Evolutionary conservation across 2,888 invertebrate genomes (phyloP), one percentile per base, ranked within the genome.

Genomic region (Idaea aversata): DNA sequence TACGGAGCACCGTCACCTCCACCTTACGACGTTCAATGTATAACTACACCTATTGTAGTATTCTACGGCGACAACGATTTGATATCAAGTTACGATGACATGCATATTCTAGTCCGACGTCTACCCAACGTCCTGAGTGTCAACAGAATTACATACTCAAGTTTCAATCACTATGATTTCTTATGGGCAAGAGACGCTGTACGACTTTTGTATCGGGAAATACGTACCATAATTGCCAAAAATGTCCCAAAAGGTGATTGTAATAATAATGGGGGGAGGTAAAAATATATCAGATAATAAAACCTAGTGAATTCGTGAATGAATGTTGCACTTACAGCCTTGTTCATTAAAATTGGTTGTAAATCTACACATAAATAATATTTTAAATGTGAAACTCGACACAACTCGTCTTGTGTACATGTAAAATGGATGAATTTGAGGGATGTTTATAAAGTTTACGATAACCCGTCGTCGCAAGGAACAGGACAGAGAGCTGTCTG

Each of bases 121-220:
- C 63, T 82, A 16, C 71, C 72, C 3, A 78, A 82, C 59, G 71
- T 77, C 15, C 65, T 72, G n/a, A 75, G 74, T 36, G 61, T 65
- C 57, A 73, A 72, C 61, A 58, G 16, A 2, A 70, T 77, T 4
- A 73, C 75, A 5, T 65, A 70, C 25, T 61, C 61, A n/a, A 70
- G 71, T 16, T 79, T 77, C 64, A 72, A 72, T 59, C 81, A 81
- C 47, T 34, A 75, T 34, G 81, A 80, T 59, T 81, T 62, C 63
- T 63, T 81, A 59, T 79, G 65, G 64, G 79, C 78, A 0, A 74
- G 67, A 57, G 72, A 81, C 67, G 65, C 67, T 4, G 73, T 75
- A 47, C 61, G 15, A 5, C 61, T 72, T 0, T 61, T 77, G 0
- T 69, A 77, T 61, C 36, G 34, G 1, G 70, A 63, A 65, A 59